Conservation (phyloP, 2,888 invertebrate species). For the Congeria kusceri region DNA sequence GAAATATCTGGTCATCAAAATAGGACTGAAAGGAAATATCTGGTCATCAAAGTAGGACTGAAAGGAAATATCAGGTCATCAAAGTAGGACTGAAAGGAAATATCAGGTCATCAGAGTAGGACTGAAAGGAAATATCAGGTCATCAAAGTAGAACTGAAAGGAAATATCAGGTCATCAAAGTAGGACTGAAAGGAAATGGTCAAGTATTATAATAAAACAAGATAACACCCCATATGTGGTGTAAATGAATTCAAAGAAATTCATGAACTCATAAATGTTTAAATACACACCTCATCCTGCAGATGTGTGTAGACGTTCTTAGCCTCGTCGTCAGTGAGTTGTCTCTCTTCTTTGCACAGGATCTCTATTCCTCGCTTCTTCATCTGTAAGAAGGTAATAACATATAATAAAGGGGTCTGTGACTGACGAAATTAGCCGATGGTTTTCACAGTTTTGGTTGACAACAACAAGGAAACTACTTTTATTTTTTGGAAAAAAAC, state of each 20-base stretch:
- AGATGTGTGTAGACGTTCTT: slow-evolving; percentile 82
- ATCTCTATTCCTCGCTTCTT: slow-evolving; percentile 83
- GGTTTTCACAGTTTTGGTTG: too few species aligned
- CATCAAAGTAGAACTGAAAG: not conserved
- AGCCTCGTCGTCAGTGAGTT: slow-evolving; percentile 84
- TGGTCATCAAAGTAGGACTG: too few species aligned
- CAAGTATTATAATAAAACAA: too few species aligned
- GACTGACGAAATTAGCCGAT: too few species aligned
- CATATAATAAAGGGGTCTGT: too few species aligned
- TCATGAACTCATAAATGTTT: too few species aligned
- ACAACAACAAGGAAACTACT: too few species aligned
- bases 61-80: not conserved
- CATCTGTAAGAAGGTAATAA: slow-evolving; percentile 79
- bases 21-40: slow-evolving; percentile 72
- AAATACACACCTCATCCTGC: slow-evolving; percentile 78
- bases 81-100: too few species aligned
- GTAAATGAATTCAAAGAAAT: too few species aligned
- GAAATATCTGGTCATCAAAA: slow-evolving; percentile 81
- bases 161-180: slow-evolving; percentile 81
- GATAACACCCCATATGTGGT: too few species aligned
- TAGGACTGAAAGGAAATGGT: slow-evolving; percentile 71
- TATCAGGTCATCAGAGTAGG: not conserved
- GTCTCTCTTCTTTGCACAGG: slow-evolving; percentile 81
- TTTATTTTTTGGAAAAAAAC: too few species aligned
- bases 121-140: not conserved